These are phyloP conservation scores for Ceratothoa steindachneri DNA, from an alignment of 2,888 invertebrate genomes.

Conservation along the genomic window DNA sequence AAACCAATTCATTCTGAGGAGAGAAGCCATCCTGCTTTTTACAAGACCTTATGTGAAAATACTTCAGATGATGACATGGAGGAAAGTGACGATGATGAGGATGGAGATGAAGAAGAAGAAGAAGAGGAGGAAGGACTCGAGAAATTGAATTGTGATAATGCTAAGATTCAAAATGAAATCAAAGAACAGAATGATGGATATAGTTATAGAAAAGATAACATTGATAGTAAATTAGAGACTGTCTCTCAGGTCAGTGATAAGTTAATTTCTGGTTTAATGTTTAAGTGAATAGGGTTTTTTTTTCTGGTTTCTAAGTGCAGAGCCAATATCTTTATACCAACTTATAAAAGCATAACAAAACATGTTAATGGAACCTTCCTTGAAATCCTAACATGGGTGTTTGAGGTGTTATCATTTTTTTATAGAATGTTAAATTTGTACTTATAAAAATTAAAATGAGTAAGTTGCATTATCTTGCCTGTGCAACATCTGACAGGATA, in stretches of 20 bases:
- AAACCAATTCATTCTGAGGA: not conserved
- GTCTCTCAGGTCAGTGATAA: too few relatives aligned
- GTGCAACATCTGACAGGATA: too few relatives aligned
- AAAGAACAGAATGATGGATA: constrained; percentile 6
- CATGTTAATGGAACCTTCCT: too few relatives aligned
- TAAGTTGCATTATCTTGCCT: too few relatives aligned
- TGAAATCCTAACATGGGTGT: too few relatives aligned
- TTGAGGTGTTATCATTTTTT: too few relatives aligned
- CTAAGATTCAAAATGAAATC: not conserved
- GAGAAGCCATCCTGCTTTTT: not conserved
- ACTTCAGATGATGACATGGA: constrained; percentile 1
- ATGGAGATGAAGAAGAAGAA: constrained; percentile 6
- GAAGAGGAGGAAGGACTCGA: constrained; percentile 20
- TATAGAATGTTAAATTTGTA: too few relatives aligned
- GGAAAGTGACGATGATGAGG: constrained; percentile 17
- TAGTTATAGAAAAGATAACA: not conserved
- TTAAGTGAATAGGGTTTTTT: too few relatives aligned
- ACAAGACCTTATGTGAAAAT: constrained; percentile 4
- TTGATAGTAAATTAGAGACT: not conserved
- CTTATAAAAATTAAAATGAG: too few relatives aligned
- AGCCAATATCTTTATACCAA: too few relatives aligned
- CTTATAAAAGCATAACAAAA: too few relatives aligned
- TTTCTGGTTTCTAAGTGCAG: not conserved
- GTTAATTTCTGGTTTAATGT: too few relatives aligned
- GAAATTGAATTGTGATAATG: constrained; percentile 3